Conservation (phyloP, 2,888 invertebrate species). For the Frankliniella fusca region DNA sequence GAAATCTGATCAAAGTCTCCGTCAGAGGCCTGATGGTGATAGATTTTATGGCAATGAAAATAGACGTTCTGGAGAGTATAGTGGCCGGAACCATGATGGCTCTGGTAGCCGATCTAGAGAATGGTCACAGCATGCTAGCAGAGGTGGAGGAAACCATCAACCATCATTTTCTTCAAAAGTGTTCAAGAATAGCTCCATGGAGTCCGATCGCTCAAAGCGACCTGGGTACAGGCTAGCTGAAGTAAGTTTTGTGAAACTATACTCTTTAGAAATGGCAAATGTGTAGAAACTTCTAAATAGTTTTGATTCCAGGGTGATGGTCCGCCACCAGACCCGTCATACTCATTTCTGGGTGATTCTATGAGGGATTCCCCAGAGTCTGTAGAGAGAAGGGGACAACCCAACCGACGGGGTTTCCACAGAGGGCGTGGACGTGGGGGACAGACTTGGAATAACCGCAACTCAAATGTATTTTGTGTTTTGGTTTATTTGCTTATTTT, state of each 20-base stretch:
- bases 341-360: conserved; percentile 49
- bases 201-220: not conserved
- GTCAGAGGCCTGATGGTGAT: not conserved
- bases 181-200: conserved; percentile 19
- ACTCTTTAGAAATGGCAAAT: not conserved
- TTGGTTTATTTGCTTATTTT: not conserved
- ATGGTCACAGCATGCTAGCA: not conserved
- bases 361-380: conserved; percentile 44
- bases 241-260: not conserved
- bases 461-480: not conserved
- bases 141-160: not conserved
- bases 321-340: conserved; percentile 50
- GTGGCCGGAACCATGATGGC: not conserved
- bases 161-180: not conserved
- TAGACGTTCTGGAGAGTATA: not conserved
- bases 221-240: not conserved
- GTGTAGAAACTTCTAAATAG: not conserved
- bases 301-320: conserved; percentile 45
- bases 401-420: conserved; percentile 39
- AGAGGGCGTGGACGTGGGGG: conserved; percentile 24
- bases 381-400: conserved; percentile 40
- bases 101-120: not conserved
- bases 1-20: not conserved
- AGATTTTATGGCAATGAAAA: not conserved
- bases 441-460: not conserved